Base-by-base conservation (phyloP, 2,113 vertebrate species). In the Hippocampus zosterae region DNA sequence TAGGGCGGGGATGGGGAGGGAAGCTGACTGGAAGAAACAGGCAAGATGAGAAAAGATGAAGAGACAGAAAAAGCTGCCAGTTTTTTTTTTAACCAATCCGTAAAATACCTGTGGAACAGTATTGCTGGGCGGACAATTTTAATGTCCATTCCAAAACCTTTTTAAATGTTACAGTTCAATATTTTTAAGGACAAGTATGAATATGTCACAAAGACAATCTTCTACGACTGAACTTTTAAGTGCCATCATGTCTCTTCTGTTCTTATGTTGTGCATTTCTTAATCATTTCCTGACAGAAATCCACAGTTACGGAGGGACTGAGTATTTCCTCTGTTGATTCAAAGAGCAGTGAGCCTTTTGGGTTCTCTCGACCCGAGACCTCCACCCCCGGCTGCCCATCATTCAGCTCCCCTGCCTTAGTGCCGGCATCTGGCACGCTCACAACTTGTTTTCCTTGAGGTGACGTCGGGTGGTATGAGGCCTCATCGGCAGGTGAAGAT, bases 241-340 rank as follows among this genome's bases (percentile, higher is more conserved):
- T 91, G 73, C 91, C 94, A 82, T 93, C 93, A 86, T 92, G 94
- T 85, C 91, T 90, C 75, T 92, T 91, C 71, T 94, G 95, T 81
- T 97, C 96, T 69, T 95, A 95, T 25, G 96, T 98, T 33, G 95
- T 97, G 91, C 96, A 97, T 89, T 98, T 98, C 84, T 95, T 93
- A 82, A 95, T 96, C 96, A 98, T 97, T 90, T 97, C 95, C 91
- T 95, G 96, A 91, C 96, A 98, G 92, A 98, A 97, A 91, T 96
- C 96, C 85, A 96, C 93, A 0, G 95, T 97, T 74, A 98, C 96
- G 0, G 94, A 93, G 69, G 96, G 93, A 90, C 92, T 94, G 86
- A 91, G 92, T 82, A 93, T 90, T 85, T 96, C 92, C 41, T 93
- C 84, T n/a, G 91, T 88, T 73, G 94, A 89, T 63, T 91, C 93